Percentiles rank a stretch among this genome's conserved stretches.
Evolutionary conservation across 2,113 vertebrate species (phyloP).

Genomic region (Ctenodactylus gundi): DNA sequence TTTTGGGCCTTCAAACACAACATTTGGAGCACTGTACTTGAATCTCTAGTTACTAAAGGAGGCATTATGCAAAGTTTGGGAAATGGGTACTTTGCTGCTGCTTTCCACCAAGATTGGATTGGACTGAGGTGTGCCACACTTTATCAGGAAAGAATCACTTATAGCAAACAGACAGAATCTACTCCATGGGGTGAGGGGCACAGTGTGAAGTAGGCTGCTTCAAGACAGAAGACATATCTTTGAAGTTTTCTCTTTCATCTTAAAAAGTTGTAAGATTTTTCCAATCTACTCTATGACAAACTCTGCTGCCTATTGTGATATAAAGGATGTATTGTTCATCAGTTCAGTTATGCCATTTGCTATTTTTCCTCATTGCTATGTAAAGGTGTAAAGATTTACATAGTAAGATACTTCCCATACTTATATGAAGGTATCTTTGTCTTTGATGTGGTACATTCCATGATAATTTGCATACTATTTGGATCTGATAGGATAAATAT

Average conservation of each 20-base stretch:
- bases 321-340: background rate
- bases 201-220: background rate
- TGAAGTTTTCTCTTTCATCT: background rate
- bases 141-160: background rate
- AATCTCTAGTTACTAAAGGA: background rate
- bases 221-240: background rate
- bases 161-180: background rate
- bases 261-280: background rate
- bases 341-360: too few species aligned
- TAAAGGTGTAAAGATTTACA: background rate
- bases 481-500: background rate
- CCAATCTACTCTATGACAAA: background rate
- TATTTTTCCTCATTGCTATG: background rate
- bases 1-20: background rate
- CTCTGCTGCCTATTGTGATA: background rate
- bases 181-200: background rate
- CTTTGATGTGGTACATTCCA: too few species aligned
- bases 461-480: too few species aligned
- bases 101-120: background rate
- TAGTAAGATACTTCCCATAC: accelerated
- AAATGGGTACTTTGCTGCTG: background rate
- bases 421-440: accelerated
- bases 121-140: accelerated
- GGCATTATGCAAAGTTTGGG: background rate
- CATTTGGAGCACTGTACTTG: background rate